Percentiles rank a stretch among this genome's conserved stretches.
These are phyloP conservation scores for Rallus crepitans DNA, from an alignment of 2,797 vertebrate species.

Conservation along the genomic window DNA sequence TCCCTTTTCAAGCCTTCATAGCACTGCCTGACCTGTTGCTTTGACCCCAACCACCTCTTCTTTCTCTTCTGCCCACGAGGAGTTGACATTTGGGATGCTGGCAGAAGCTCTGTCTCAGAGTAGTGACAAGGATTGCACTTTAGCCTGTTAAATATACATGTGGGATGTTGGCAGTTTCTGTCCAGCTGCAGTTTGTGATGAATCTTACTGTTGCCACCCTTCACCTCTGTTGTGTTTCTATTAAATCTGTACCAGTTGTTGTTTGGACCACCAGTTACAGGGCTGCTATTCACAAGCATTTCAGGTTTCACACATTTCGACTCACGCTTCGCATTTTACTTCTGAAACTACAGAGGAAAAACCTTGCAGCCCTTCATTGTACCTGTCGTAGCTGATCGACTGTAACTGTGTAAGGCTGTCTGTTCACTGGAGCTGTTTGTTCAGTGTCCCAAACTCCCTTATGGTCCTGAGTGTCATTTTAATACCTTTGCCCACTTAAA, in stretches of 20 bases:
- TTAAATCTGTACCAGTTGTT: neutral
- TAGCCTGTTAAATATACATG: accelerated
- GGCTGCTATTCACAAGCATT: neutral
- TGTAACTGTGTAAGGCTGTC: neutral
- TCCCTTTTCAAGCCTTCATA: neutral
- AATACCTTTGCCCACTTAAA: neutral
- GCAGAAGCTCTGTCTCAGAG: neutral
- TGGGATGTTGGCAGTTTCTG: neutral
- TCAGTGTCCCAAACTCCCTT: neutral
- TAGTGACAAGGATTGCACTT: neutral
- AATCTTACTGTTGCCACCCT: neutral
- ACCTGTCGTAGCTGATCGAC: neutral
- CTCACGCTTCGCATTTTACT: neutral
- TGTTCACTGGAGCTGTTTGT: neutral
- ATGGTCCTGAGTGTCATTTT: neutral
- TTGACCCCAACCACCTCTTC: neutral
- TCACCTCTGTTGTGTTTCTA: accelerated
- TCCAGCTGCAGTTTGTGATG: neutral
- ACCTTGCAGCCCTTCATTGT: neutral
- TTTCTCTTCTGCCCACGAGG: neutral
- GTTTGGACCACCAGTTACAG: neutral
- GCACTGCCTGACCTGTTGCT: neutral
- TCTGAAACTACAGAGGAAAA: neutral
- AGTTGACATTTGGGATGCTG: neutral
- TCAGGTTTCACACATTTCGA: neutral